Base-by-base conservation (phyloP, 1,140 invertebrate genomes). In the Mesaphorura yosii region DNA sequence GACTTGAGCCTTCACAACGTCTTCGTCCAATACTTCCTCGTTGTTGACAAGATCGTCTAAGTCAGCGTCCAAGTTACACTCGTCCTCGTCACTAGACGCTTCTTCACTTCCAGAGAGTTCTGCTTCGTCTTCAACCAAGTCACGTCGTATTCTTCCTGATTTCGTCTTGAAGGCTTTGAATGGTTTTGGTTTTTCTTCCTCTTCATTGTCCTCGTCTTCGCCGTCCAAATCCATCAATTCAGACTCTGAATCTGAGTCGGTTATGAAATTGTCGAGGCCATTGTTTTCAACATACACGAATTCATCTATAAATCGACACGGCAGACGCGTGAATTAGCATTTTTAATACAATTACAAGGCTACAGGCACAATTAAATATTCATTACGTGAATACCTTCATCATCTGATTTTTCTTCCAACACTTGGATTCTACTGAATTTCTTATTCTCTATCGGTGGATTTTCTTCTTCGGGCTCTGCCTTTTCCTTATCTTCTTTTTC, bases 61-160 rank as follows among this genome's bases (percentile, higher is more conserved):
- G n/a, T 75, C 69, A n/a, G n/a, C n/a, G 66, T 88, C 80, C 42
- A 84, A 67, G 14, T 72, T 80, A 37, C 72, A 75, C 63, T 88
- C 85, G 61, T 87, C 82, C 66, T 88, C 84, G 59, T 85, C 83
- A 0, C 75, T 83, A 22, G 82, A 84, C 7, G 76, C 81, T 74
- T 77, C 82, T 57, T 88, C 85, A 34, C 82, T 84, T 64, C 86
- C 87, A 7, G 85, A 88, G 14, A 92, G 66, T 64, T 90, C 87
- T 0, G 88, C 88, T 70, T 92, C 88, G 34, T 80, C 74, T 50
- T 92, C 87, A 23, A 90, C 70, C 71, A 88, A 92, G 26, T 83
- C 79, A 42, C 69, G 67, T 46, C 65, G 48, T 1, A 66, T 58
- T 49, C 57, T 58, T 28, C 63, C 65, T 48, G 40, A 49, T 47